These are phyloP conservation scores for Peromyscus maniculatus DNA, from an alignment of 2,113 vertebrate genomes.

Conservation along the genomic window DNA sequence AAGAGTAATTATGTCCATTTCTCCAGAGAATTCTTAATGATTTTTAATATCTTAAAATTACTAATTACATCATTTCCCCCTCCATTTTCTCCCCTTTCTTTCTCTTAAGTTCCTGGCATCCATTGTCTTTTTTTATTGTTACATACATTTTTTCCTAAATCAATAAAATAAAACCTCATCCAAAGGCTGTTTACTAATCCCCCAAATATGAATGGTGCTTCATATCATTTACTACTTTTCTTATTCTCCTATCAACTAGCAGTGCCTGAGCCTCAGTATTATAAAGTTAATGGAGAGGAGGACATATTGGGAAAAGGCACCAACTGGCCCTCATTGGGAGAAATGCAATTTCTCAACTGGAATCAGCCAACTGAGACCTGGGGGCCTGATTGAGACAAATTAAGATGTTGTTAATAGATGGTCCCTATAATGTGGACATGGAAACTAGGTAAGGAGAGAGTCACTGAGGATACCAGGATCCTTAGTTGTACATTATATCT, in stretches of 20 bases:
- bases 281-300: not conserved
- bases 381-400: not conserved
- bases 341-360: not conserved
- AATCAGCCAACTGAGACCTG: not conserved
- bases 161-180: not conserved
- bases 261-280: not conserved
- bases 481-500: not conserved
- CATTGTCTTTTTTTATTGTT: not conserved
- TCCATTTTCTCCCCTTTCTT: not conserved
- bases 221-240: not conserved
- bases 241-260: not conserved
- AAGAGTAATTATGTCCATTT: not conserved
- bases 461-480: not conserved
- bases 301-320: not conserved
- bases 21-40: not conserved
- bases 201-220: not conserved
- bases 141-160: not conserved
- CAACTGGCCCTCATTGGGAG: not conserved
- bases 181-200: not conserved
- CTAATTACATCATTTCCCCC: not conserved
- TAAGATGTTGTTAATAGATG: not conserved
- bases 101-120: not conserved
- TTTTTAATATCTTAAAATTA: not conserved
- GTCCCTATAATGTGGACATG: not conserved
- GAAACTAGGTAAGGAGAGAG: not conserved